These are phyloP conservation scores for Xiphophorus birchmanni DNA, from an alignment of 2,797 vertebrate species.

Conservation along the genomic window DNA sequence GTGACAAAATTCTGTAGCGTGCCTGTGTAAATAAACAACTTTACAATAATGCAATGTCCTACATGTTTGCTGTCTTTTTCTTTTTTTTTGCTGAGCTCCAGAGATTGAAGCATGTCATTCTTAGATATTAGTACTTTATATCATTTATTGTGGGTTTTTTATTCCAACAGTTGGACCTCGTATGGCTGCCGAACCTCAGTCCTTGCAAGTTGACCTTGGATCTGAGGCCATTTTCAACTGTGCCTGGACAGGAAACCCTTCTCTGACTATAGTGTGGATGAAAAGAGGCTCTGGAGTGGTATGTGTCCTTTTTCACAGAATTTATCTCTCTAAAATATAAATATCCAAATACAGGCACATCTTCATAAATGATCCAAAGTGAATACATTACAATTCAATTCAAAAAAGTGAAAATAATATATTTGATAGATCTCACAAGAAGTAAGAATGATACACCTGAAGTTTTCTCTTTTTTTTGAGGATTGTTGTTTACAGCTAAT, in stretches of 20 bases:
- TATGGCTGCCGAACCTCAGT: slow-evolving; percentile 94
- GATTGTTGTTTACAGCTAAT: neutral
- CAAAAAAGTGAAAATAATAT: neutral
- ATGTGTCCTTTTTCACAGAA: slow-evolving; percentile 51
- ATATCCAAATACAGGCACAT: neutral
- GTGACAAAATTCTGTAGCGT: slow-evolving; percentile 54
- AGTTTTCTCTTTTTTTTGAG: neutral
- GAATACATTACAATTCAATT: neutral
- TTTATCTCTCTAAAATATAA: neutral
- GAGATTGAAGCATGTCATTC: slow-evolving; percentile 18
- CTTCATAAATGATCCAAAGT: neutral
- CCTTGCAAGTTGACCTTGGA: slow-evolving; percentile 93
- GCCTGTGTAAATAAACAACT: slow-evolving; percentile 10
- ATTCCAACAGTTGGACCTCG: slow-evolving; percentile 89
- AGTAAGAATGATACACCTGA: neutral
- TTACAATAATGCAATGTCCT: slow-evolving; percentile 9
- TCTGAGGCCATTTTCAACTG: slow-evolving; percentile 96
- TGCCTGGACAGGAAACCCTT: slow-evolving; percentile 96
- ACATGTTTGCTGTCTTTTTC: slow-evolving; percentile 15
- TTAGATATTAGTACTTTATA: slow-evolving; percentile 4
- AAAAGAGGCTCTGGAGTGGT: slow-evolving; percentile 97
- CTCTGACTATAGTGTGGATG: slow-evolving; percentile 99
- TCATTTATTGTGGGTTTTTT: slow-evolving; percentile 37
- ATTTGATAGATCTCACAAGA: neutral
- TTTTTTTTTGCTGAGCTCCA: slow-evolving; percentile 11